Evolutionary conservation across 1,140 invertebrate genomes (phyloP).

Genomic region (Holcopasites calliopsidis): DNA sequence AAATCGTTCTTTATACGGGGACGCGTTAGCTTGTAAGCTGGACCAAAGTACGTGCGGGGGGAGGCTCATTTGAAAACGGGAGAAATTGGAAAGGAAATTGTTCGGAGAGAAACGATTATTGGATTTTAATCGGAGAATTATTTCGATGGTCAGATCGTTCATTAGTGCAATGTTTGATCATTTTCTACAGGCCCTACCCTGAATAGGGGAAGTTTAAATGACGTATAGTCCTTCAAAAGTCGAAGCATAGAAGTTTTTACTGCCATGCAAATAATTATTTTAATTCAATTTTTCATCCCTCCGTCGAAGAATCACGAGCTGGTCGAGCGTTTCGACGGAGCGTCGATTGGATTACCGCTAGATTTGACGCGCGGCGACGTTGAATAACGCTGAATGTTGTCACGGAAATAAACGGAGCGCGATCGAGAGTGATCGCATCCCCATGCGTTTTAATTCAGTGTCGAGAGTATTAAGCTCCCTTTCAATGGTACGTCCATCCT

Average conservation of each 20-base stretch:
- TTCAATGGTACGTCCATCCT: constrained; percentile 6
- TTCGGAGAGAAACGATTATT: too few relatives aligned
- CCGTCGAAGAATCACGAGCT: too few relatives aligned
- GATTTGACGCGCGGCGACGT: not conserved
- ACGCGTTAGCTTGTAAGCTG: not conserved
- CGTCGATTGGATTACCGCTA: not conserved
- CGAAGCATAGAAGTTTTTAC: too few relatives aligned
- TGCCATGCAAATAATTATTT: too few relatives aligned
- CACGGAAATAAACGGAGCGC: not conserved
- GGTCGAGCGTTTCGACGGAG: not conserved
- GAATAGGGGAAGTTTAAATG: too few relatives aligned
- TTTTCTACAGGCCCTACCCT: too few relatives aligned
- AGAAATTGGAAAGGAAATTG: not conserved
- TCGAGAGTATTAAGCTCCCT: not conserved
- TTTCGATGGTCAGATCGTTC: too few relatives aligned
- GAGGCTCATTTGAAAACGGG: not conserved
- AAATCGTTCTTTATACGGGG: not conserved
- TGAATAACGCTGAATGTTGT: not conserved
- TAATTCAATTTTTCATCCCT: not conserved
- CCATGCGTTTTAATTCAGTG: not conserved
- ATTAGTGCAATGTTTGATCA: too few relatives aligned
- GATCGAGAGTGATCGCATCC: not conserved
- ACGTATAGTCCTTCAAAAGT: too few relatives aligned
- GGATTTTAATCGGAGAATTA: too few relatives aligned
- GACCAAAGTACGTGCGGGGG: not conserved